phyloP scores from a whole-genome alignment of 2,797 vertebrate species.

The Geranospiza caerulescens region DNA sequence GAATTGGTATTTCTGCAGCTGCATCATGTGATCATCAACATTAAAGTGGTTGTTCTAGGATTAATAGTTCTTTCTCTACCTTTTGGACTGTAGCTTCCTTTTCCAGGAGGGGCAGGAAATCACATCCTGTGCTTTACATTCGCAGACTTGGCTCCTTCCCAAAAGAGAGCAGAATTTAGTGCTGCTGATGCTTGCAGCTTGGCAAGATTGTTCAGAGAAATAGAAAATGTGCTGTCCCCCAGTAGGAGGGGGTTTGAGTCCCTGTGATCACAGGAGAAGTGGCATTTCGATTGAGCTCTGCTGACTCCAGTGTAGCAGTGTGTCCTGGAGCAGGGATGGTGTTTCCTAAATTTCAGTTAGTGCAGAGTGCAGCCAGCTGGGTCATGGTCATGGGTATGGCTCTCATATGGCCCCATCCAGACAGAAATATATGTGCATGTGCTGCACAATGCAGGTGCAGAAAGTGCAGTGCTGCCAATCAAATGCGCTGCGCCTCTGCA shows the following conservation, averaged over 20 bases:
- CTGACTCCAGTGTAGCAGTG: neutral
- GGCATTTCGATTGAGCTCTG: neutral
- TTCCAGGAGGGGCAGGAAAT: conserved; percentile 52
- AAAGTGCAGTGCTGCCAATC: neutral
- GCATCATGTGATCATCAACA: conserved; percentile 6
- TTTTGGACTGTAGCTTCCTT: conserved; percentile 51
- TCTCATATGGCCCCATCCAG: accelerated
- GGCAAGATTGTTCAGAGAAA: neutral
- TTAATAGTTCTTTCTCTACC: conserved; percentile 55
- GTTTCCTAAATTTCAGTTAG: neutral
- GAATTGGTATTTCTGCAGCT: conserved; percentile 16
- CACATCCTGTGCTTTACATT: conserved; percentile 47
- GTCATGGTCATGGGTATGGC: neutral
- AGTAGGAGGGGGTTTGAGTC: neutral
- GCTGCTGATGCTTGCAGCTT: conserved; percentile 2
- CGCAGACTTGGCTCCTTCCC: conserved; percentile 25
- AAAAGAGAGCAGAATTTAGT: neutral
- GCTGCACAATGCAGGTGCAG: neutral
- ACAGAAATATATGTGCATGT: accelerated
- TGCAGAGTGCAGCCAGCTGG: neutral
- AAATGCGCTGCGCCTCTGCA: accelerated
- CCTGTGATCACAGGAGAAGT: neutral
- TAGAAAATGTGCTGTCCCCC: neutral
- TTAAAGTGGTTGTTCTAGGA: conserved; percentile 55
- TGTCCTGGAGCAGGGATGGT: neutral